Conservation (phyloP, 2,888 invertebrate species). For the Amblyjoppa proteus region DNA sequence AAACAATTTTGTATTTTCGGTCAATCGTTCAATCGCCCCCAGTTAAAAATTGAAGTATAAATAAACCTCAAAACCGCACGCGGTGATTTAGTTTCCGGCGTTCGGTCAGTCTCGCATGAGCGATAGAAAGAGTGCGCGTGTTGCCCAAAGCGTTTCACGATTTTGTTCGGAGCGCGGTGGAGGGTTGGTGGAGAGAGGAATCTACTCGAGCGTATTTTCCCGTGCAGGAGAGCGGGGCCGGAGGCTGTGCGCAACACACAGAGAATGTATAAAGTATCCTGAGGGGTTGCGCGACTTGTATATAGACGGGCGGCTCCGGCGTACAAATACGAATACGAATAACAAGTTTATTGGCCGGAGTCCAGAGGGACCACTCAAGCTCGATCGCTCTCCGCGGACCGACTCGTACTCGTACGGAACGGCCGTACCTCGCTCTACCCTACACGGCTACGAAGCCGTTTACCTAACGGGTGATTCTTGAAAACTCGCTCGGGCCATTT, state of each 20-base stretch:
- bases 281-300: slow-evolving; percentile 15
- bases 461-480: slow-evolving; percentile 44
- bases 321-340: slow-evolving; percentile 72
- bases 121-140: neutral
- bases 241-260: slow-evolving; percentile 17
- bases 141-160: slow-evolving; percentile 33
- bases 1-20: too few species aligned
- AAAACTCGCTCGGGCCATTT: neutral
- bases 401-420: slow-evolving; percentile 59
- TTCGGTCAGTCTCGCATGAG: neutral
- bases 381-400: slow-evolving; percentile 71
- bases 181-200: too few species aligned
- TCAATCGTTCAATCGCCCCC: neutral
- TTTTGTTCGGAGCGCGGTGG: slow-evolving; percentile 1
- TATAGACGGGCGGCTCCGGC: slow-evolving; percentile 27
- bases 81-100: neutral
- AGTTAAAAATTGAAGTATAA: neutral
- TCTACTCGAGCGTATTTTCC: slow-evolving; percentile 7
- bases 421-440: neutral
- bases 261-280: slow-evolving; percentile 14
- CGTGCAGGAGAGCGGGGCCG: slow-evolving; percentile 3
- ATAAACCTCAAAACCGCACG: neutral
- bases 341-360: slow-evolving; percentile 75
- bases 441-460: slow-evolving; percentile 40
- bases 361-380: slow-evolving; percentile 75